Conservation (phyloP, 2,797 vertebrate genomes). For the Sebastes paucispinis region DNA sequence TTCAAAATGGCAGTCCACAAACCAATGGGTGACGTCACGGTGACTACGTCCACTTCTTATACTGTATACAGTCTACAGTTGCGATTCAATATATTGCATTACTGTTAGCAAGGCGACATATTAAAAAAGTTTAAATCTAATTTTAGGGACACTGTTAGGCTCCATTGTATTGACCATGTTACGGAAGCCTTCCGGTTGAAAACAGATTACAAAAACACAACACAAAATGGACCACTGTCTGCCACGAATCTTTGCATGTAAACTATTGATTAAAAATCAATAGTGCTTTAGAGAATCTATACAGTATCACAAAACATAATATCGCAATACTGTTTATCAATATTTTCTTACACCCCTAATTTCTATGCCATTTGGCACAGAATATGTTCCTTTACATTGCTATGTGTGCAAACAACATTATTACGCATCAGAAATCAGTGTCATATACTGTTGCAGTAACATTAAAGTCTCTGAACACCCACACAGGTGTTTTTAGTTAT, state of each 20-base stretch:
- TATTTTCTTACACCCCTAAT: neutral
- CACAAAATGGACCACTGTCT: neutral
- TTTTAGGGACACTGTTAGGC: neutral
- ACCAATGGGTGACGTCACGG: no score
- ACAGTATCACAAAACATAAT: neutral
- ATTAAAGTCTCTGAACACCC: rapidly evolving
- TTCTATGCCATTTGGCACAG: neutral
- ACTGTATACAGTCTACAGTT: no score
- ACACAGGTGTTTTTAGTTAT: no score
- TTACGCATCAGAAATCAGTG: neutral
- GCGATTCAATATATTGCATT: neutral
- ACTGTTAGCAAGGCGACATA: no score
- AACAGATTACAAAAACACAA: neutral
- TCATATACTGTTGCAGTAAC: neutral
- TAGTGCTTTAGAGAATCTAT: neutral
- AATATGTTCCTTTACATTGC: neutral
- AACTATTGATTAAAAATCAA: neutral
- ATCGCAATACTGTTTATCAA: neutral
- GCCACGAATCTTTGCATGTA: neutral
- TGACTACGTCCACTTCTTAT: no score
- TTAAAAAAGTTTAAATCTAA: neutral
- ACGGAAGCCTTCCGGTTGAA: neutral
- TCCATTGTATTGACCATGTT: neutral
- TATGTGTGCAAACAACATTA: neutral
- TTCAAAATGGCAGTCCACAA: no score